Conservation (phyloP, 2,797 vertebrate genomes). For the Syngnathus acus region DNA sequence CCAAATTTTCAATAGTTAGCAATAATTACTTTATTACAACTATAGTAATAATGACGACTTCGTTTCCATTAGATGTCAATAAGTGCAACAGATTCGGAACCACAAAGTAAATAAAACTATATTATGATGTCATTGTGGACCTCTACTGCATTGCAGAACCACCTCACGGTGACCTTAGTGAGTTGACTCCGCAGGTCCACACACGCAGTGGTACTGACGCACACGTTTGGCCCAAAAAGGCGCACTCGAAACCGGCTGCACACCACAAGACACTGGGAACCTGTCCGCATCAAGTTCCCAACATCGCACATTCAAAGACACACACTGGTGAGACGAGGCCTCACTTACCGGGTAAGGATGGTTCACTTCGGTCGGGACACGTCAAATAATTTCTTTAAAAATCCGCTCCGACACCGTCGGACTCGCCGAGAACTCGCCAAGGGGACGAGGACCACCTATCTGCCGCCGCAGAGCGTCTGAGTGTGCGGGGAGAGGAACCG, state of each 20-base stretch:
- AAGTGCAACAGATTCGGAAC: not conserved
- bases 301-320: not conserved
- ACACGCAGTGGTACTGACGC: not conserved
- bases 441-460: not conserved
- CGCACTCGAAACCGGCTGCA: not conserved
- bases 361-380: not conserved
- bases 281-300: not conserved
- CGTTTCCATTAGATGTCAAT: not conserved
- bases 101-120: not conserved
- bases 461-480: not conserved
- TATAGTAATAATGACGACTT: not conserved
- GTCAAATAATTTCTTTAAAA: not conserved
- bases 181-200: not conserved
- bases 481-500: not conserved
- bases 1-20: not conserved
- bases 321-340: not conserved
- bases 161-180: conserved; percentile 4
- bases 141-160: conserved; percentile 4
- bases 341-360: conserved; percentile 3
- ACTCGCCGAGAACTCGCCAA: not conserved
- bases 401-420: not conserved
- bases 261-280: not conserved
- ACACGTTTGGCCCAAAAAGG: not conserved
- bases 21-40: not conserved
- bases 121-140: not conserved